These are phyloP conservation scores for Pammene fasciana DNA, from an alignment of 2,888 invertebrate genomes.

Conservation along the genomic window DNA sequence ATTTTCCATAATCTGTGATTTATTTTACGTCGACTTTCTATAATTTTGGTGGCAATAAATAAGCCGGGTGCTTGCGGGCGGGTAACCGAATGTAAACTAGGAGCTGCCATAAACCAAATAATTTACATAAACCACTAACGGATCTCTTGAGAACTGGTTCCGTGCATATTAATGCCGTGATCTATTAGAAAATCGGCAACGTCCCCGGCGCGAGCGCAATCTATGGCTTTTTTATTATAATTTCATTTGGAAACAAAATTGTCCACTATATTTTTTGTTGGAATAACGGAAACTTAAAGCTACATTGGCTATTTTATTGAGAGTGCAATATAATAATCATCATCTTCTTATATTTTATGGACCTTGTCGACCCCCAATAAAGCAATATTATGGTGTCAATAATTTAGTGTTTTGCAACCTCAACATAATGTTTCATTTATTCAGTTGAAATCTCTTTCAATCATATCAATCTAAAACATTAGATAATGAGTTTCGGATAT, in stretches of 20 bases:
- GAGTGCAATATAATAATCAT: conserved; percentile 5
- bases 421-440: conserved; percentile 5
- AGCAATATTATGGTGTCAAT: conserved; percentile 8
- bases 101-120: conserved; percentile 75
- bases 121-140: conserved; percentile 83
- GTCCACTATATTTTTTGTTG: conserved; percentile 37
- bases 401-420: conserved; percentile 17
- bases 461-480: neutral
- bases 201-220: conserved; percentile 58
- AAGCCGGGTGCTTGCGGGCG: conserved; percentile 53
- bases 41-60: conserved; percentile 61
- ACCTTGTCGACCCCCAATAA: neutral
- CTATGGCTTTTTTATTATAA: conserved; percentile 68
- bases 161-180: conserved; percentile 77
- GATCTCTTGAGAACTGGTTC: conserved; percentile 80
- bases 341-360: conserved; percentile 22
- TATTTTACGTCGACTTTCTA: conserved; percentile 66
- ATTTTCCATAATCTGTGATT: conserved; percentile 59
- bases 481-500: too few relatives aligned
- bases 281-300: conserved; percentile 26
- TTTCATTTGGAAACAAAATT: conserved; percentile 63
- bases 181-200: conserved; percentile 81
- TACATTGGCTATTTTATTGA: conserved; percentile 16
- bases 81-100: conserved; percentile 75
- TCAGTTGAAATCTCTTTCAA: neutral